Conservation (phyloP, 2,888 invertebrate genomes). For the Acronicta aceris region DNA sequence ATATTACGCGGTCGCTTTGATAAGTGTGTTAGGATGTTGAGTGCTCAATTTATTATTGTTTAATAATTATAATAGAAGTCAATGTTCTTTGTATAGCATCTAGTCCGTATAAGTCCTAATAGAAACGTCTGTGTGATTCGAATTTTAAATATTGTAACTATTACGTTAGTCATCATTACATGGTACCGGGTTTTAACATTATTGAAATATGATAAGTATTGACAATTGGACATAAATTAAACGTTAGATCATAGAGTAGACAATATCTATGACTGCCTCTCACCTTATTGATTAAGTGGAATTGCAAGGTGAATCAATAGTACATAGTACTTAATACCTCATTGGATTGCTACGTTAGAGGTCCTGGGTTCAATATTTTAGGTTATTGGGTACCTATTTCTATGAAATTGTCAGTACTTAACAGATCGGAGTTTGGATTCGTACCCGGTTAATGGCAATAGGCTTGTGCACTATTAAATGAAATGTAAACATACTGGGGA, state of each 20-base stretch:
- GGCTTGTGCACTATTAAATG: too few species aligned
- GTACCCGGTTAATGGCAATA: too few species aligned
- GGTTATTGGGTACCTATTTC: too few species aligned
- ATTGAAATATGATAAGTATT: constrained; percentile 17
- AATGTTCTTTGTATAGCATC: constrained; percentile 56
- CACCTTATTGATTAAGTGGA: constrained; percentile 2
- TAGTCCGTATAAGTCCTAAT: constrained; percentile 56
- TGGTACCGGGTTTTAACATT: constrained; percentile 13
- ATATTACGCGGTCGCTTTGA: neutral
- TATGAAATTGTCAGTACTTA: too few species aligned
- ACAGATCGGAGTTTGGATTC: too few species aligned
- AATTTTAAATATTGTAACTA: constrained; percentile 36
- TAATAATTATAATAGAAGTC: constrained; percentile 58
- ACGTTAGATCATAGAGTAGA: constrained; percentile 3
- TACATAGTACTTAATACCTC: too few species aligned
- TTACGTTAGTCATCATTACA: constrained; percentile 25
- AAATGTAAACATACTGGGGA: too few species aligned
- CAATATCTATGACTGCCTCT: neutral
- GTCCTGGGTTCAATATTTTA: too few species aligned
- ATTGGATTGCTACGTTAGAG: too few species aligned
- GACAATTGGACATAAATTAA: constrained; percentile 13
- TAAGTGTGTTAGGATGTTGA: constrained; percentile 26
- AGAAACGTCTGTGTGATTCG: constrained; percentile 44
- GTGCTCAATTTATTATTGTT: constrained; percentile 48
- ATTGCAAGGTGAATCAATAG: constrained; percentile 1